Conservation (phyloP, 2,797 vertebrate genomes). For the Podargus strigoides region DNA sequence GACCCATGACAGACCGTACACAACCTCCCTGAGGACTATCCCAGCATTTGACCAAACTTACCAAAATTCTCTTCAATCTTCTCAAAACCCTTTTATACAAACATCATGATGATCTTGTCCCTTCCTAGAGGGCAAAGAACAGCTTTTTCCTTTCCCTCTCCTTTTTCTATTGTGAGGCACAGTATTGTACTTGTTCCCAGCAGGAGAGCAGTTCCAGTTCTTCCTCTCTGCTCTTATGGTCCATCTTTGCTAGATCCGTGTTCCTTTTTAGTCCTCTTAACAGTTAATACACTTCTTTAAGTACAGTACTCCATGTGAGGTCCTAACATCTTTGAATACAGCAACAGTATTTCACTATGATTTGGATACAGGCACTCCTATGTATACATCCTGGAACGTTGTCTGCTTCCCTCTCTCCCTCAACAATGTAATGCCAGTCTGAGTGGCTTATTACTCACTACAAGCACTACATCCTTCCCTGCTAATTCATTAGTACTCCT, state of each 20-base stretch:
- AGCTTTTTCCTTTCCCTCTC: not conserved
- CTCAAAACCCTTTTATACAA: not conserved
- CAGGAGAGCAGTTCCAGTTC: not conserved
- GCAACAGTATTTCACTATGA: not conserved
- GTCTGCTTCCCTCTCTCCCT: not conserved
- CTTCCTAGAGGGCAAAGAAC: not conserved
- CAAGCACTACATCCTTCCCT: not conserved
- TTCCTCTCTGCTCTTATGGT: not conserved
- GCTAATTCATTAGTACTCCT: not conserved
- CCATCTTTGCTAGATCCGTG: not conserved
- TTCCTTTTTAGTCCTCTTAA: not conserved
- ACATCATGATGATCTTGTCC: not conserved
- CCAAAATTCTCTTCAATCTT: not conserved
- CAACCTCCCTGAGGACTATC: not conserved
- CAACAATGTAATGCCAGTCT: not conserved
- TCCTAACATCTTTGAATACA: not conserved
- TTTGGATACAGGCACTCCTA: not conserved
- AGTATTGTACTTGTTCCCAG: not conserved
- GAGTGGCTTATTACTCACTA: not conserved
- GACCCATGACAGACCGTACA: not conserved
- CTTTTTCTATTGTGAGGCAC: not conserved
- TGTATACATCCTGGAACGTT: fast-evolving
- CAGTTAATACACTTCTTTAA: not conserved
- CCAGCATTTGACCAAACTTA: not conserved
- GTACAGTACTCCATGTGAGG: not conserved